A percentile compares a stretch with the other conserved stretches of the same genome.
Conservation (phyloP, 2,113 vertebrate species). For the Ailuropoda melanoleuca region DNA sequence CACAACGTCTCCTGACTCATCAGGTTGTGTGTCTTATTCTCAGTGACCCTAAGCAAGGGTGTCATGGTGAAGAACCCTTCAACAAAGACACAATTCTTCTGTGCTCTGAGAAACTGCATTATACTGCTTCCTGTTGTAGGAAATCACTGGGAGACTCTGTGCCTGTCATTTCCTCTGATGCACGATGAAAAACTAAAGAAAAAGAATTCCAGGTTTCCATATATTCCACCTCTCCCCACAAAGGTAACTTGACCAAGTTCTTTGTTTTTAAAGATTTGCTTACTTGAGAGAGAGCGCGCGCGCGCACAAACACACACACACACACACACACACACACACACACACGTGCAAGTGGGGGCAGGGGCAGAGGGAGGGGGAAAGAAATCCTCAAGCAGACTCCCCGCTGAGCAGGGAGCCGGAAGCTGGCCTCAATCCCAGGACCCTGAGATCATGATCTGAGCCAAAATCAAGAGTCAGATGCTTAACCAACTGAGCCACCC, state of each 20-base stretch:
- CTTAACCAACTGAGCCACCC: background rate
- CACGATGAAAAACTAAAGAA: background rate
- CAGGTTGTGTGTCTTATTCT: rapidly evolving
- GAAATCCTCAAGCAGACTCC: background rate
- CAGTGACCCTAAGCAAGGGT: rapidly evolving
- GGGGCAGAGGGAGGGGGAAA: background rate
- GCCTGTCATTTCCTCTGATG: background rate
- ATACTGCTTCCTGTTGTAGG: rapidly evolving
- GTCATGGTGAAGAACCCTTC: background rate
- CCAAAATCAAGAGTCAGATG: background rate
- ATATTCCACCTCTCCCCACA: rapidly evolving
- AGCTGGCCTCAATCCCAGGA: background rate
- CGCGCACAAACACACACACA: too few relatives aligned
- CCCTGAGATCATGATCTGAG: background rate
- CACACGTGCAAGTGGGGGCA: background rate
- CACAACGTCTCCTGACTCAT: background rate
- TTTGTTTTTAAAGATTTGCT: background rate
- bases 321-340: too few relatives aligned
- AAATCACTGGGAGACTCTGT: background rate
- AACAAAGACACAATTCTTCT: background rate
- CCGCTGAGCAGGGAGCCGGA: background rate
- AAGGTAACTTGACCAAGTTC: background rate
- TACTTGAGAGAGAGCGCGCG: background rate
- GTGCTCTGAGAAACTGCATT: background rate
- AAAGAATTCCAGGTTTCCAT: background rate